phyloP scores from a whole-genome alignment of 2,888 invertebrate genomes.

The Caenorhabditis panamensis region DNA sequence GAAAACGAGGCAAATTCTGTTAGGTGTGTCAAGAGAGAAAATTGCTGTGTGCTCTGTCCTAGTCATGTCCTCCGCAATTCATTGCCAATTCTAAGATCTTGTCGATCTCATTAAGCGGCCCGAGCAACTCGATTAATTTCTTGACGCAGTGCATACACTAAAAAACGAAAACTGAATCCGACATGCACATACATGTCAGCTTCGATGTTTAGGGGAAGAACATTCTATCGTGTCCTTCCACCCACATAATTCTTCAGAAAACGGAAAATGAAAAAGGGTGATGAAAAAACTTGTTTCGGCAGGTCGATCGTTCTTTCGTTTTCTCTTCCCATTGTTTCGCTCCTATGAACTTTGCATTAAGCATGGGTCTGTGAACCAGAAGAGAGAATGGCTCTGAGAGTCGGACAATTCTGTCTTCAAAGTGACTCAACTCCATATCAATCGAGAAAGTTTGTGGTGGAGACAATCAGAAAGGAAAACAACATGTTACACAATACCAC shows the following conservation, averaged over 20 bases:
- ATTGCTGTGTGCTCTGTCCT: background rate
- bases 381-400: background rate
- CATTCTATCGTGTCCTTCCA: background rate
- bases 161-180: background rate
- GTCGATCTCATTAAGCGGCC: slow-evolving; percentile 40
- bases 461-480: slow-evolving; percentile 10
- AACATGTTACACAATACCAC: slow-evolving; percentile 39
- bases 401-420: no score
- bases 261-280: background rate
- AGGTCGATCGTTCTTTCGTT: background rate
- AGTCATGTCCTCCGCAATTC: slow-evolving; percentile 20
- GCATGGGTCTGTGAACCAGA: background rate
- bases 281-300: background rate
- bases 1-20: slow-evolving; percentile 19
- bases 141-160: slow-evolving; percentile 9
- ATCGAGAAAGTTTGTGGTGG: slow-evolving; percentile 13
- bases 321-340: background rate
- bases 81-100: slow-evolving; percentile 36
- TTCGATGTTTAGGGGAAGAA: background rate
- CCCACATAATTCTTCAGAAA: background rate
- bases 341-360: background rate
- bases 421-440: background rate
- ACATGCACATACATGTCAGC: slow-evolving; percentile 1
- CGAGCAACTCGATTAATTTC: slow-evolving; percentile 42
- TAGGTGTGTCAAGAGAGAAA: background rate